A percentile compares a stretch with the other conserved stretches of the same genome.
These are phyloP conservation scores for Catajapyx aquilonaris DNA, from an alignment of 1,140 invertebrate genomes.

Conservation along the genomic window DNA sequence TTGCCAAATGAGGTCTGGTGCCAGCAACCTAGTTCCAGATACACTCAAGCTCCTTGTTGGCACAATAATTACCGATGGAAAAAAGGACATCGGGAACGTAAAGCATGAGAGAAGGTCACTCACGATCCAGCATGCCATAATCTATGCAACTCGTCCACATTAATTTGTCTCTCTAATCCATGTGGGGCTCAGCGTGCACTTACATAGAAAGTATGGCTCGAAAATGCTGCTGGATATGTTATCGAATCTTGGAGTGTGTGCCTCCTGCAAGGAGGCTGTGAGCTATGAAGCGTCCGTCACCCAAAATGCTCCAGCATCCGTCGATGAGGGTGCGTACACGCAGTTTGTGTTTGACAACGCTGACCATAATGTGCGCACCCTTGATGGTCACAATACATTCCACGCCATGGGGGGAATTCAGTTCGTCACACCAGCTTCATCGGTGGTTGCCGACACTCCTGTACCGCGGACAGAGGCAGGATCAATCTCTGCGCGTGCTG, in stretches of 20 bases:
- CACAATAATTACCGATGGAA: too few relatives aligned
- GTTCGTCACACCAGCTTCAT: conserved; percentile 7
- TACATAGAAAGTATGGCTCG: neutral
- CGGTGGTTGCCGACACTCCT: neutral
- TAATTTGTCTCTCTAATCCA: neutral
- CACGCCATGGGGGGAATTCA: conserved; percentile 12
- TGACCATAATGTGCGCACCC: conserved; percentile 11
- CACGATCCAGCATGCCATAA: neutral
- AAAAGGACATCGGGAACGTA: neutral
- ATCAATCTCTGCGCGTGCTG: neutral
- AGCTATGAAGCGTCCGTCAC: neutral
- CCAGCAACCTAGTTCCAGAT: too few relatives aligned
- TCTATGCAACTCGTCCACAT: neutral
- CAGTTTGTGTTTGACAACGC: conserved; percentile 12
- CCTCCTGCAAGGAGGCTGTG: neutral
- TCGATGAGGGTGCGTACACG: conserved; percentile 12
- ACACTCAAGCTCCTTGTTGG: too few relatives aligned
- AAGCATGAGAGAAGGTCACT: neutral
- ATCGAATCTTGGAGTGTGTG: neutral
- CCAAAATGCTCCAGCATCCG: neutral
- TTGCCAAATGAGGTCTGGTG: too few relatives aligned
- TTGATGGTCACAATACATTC: conserved; percentile 12
- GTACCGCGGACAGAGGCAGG: neutral
- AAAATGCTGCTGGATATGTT: neutral
- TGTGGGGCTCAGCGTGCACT: neutral